Percentiles rank a stretch among this genome's conserved stretches.
Evolutionary conservation across 2,888 invertebrate species (phyloP).

Genomic region (Sphecodes monilicornis): DNA sequence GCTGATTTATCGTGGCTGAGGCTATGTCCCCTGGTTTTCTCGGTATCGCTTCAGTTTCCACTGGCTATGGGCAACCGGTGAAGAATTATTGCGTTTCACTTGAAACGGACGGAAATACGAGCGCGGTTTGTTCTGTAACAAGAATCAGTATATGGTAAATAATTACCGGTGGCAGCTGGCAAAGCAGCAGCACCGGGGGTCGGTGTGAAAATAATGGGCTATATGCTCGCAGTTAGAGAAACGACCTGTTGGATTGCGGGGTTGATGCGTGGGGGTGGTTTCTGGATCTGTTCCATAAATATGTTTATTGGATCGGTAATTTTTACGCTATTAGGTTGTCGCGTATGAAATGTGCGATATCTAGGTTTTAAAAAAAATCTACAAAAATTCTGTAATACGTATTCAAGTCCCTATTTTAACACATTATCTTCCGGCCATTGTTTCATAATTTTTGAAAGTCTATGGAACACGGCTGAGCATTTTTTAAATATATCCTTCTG

Average conservation of each 20-base stretch:
- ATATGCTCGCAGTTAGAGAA: conserved; percentile 19
- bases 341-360: no score
- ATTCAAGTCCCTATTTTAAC: no score
- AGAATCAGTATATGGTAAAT: conserved; percentile 31
- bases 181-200: neutral
- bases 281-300: neutral
- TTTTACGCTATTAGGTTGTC: no score
- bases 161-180: conserved; percentile 23
- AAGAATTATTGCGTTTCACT: conserved; percentile 51
- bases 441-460: no score
- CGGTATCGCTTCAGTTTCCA: conserved; percentile 38
- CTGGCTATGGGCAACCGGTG: neutral
- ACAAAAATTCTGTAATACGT: no score
- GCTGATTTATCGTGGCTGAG: conserved; percentile 75
- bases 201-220: conserved; percentile 4
- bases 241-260: neutral
- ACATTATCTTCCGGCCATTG: no score
- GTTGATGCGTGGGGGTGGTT: neutral
- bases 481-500: no score
- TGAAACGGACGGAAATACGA: conserved; percentile 45
- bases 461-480: no score
- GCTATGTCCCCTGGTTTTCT: conserved; percentile 31
- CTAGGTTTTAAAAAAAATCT: no score
- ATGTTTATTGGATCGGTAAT: neutral
- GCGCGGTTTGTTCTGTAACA: conserved; percentile 44